Percentiles rank a stretch among this genome's conserved stretches.
phyloP scores from a whole-genome alignment of 2,113 vertebrate genomes.

The Heteronetta atricapilla region DNA sequence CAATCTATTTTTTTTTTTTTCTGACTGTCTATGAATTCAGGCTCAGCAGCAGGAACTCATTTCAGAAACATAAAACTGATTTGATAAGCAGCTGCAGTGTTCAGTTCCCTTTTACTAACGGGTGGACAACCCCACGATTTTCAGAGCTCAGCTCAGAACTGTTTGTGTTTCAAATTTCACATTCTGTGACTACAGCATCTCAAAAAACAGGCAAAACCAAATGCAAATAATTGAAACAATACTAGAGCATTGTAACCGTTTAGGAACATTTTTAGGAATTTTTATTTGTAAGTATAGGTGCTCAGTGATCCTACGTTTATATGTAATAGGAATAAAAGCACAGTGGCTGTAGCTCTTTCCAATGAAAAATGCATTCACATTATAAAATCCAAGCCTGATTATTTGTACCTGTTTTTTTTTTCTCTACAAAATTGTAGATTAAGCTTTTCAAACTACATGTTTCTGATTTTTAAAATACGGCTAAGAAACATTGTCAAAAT shows the following conservation, averaged over 20 bases:
- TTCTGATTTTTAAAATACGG: not conserved
- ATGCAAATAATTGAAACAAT: conserved; percentile 13
- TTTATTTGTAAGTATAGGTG: conserved; percentile 25
- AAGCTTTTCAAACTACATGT: not conserved
- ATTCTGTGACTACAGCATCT: conserved; percentile 26
- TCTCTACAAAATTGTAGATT: not conserved
- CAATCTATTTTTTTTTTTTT: conserved; percentile 33
- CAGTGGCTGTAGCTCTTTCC: not conserved
- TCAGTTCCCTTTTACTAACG: conserved; percentile 51
- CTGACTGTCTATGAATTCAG: conserved; percentile 67
- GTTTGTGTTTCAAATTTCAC: conserved; percentile 52
- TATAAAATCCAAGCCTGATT: not conserved
- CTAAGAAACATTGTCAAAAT: not conserved
- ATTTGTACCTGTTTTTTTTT: not conserved
- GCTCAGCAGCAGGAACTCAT: conserved; percentile 76
- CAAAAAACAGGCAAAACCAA: conserved; percentile 32
- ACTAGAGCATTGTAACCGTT: not conserved
- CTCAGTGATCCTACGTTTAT: not conserved
- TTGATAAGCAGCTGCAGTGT: conserved; percentile 78
- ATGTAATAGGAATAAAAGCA: not conserved
- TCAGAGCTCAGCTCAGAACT: conserved; percentile 9
- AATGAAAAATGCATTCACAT: not conserved
- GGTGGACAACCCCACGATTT: conserved; percentile 61
- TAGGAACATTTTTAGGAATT: conserved; percentile 50
- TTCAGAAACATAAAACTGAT: conserved; percentile 75